Conservation (phyloP, 1,140 invertebrate species). For the Drosophila jambulina region DNA sequence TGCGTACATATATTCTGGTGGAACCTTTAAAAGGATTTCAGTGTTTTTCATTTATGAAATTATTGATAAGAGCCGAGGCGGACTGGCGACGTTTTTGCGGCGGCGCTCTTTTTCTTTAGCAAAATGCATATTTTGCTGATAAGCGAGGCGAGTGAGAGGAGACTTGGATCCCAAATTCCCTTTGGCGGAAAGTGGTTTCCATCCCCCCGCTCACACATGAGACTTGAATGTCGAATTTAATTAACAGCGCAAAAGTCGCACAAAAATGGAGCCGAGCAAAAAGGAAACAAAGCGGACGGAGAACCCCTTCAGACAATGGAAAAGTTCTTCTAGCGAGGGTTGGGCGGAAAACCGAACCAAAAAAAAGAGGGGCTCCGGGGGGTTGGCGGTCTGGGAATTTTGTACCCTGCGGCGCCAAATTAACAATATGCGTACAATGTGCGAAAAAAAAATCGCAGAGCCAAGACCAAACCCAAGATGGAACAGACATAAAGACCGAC, state of each 20-base stretch:
- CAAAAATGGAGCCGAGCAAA: constrained; percentile 50
- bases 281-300: constrained; percentile 40
- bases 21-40: constrained; percentile 80
- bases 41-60: constrained; percentile 80
- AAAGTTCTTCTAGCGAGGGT: constrained; percentile 12
- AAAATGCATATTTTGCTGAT: constrained; percentile 68
- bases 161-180: constrained; percentile 44
- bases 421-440: constrained; percentile 78
- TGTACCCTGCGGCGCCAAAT: constrained; percentile 69
- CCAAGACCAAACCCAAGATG: constrained; percentile 35
- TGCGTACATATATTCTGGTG: constrained; percentile 34
- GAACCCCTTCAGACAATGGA: constrained; percentile 46
- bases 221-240: constrained; percentile 73
- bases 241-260: constrained; percentile 75
- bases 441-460: constrained; percentile 56
- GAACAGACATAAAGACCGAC: constrained; percentile 39
- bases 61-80: constrained; percentile 72
- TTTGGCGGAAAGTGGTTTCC: constrained; percentile 51
- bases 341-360: constrained; percentile 6
- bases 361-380: constrained; percentile 14
- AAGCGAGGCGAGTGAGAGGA: constrained; percentile 35
- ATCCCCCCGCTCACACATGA: constrained; percentile 17
- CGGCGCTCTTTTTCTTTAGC: constrained; percentile 36
- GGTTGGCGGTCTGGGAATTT: constrained; percentile 41
- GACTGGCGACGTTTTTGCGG: constrained; percentile 41